phyloP scores from a whole-genome alignment of 2,888 invertebrate genomes.

The Tubulanus polymorphus region DNA sequence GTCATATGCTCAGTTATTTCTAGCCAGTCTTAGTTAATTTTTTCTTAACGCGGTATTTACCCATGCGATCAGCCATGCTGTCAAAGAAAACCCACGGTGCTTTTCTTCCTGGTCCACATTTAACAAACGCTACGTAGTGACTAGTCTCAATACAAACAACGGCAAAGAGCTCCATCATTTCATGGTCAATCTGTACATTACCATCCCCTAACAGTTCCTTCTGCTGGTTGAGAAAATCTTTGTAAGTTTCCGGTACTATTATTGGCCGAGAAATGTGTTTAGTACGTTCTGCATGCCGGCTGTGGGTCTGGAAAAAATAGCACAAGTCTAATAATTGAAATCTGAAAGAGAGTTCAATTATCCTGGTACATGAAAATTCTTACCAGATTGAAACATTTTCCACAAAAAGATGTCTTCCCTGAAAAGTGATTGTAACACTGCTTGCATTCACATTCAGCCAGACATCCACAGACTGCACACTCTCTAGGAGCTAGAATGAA shows the following conservation, averaged over 20 bases:
- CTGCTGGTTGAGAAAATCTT: conserved; percentile 29
- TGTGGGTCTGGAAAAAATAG: conserved; percentile 52
- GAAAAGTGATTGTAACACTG: conserved; percentile 79
- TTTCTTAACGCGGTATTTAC: conserved; percentile 60
- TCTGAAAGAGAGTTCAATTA: too few relatives aligned
- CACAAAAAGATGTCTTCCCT: conserved; percentile 81
- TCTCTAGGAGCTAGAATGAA: conserved; percentile 76
- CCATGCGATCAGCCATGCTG: conserved; percentile 97
- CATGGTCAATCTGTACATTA: conserved; percentile 27
- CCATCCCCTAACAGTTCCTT: conserved; percentile 15
- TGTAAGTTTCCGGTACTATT: conserved; percentile 68
- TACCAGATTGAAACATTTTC: conserved; percentile 69
- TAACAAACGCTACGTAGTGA: conserved; percentile 96
- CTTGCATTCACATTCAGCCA: conserved; percentile 84
- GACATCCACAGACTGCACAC: conserved; percentile 84
- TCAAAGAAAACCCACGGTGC: conserved; percentile 98
- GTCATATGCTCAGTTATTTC: too few relatives aligned
- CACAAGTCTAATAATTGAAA: too few relatives aligned
- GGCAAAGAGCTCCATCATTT: conserved; percentile 84
- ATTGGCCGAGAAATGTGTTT: conserved; percentile 64
- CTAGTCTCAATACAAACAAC: conserved; percentile 97
- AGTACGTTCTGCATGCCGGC: conserved; percentile 57
- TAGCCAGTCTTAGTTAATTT: not conserved
- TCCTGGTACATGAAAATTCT: conserved; percentile 19
- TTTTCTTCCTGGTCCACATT: conserved; percentile 81